These are phyloP conservation scores for Graphium colonna DNA, from an alignment of 2,888 invertebrate species.

Conservation along the genomic window DNA sequence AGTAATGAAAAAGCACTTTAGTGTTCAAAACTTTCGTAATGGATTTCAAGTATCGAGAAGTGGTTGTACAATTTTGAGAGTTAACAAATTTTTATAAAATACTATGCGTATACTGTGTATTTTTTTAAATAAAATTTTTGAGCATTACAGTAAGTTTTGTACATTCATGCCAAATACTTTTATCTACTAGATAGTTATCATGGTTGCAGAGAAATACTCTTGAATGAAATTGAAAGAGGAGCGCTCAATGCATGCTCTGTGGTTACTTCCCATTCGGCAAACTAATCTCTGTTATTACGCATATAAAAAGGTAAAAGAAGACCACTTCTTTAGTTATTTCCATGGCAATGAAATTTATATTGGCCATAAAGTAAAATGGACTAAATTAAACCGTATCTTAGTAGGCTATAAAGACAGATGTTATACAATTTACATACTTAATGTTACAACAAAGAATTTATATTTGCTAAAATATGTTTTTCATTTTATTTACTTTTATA, in stretches of 20 bases:
- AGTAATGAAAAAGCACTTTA: too few relatives aligned
- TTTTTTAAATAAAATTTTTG: too few relatives aligned
- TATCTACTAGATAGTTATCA: too few relatives aligned
- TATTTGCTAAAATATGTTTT: neutral
- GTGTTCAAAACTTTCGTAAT: neutral
- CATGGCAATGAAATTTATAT: neutral
- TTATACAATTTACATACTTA: constrained; percentile 21
- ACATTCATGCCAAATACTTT: too few relatives aligned
- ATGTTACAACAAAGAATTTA: neutral
- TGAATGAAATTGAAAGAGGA: too few relatives aligned
- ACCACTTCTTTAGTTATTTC: neutral
- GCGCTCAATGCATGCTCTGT: neutral
- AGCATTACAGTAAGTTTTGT: too few relatives aligned
- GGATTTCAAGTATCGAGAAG: too few relatives aligned
- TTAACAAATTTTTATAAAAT: too few relatives aligned
- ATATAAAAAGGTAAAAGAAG: neutral
- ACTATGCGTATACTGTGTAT: too few relatives aligned
- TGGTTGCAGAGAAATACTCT: too few relatives aligned
- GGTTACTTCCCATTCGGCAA: neutral
- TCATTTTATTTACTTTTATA: too few relatives aligned
- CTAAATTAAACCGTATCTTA: neutral
- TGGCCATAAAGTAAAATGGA: neutral
- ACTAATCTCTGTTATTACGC: neutral
- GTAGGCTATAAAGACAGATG: neutral
- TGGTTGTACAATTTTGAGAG: too few relatives aligned